Evolutionary conservation across 2,888 invertebrate species (phyloP).

Genomic region (Cheilosia pagana): DNA sequence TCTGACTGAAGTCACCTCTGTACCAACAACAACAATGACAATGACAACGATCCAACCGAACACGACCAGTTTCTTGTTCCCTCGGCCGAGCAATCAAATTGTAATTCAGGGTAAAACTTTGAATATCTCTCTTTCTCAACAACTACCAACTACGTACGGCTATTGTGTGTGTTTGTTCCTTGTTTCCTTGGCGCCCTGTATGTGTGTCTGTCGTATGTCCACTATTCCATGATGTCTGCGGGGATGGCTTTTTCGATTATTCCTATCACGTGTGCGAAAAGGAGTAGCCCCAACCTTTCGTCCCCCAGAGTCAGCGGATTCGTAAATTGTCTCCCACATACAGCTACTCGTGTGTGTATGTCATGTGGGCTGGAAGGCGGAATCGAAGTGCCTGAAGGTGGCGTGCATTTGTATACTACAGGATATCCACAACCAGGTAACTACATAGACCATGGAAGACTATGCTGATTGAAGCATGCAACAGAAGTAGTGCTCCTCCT

Average conservation of each 20-base stretch:
- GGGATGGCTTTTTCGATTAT: constrained; percentile 62
- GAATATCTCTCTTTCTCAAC: constrained; percentile 75
- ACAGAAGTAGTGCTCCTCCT: constrained; percentile 7
- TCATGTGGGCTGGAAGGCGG: constrained; percentile 23
- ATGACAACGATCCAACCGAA: constrained; percentile 28
- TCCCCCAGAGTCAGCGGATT: constrained; percentile 49
- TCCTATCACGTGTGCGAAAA: constrained; percentile 52
- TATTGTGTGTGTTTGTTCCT: constrained; percentile 66
- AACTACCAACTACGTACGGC: too few species aligned
- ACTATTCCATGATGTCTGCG: constrained; percentile 30
- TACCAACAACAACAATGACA: constrained; percentile 47
- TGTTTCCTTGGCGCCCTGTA: constrained; percentile 53
- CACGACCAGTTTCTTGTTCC: constrained; percentile 55
- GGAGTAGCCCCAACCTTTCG: constrained; percentile 11
- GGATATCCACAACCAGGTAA: neutral
- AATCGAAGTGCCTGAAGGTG: constrained; percentile 8
- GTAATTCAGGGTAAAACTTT: constrained; percentile 77
- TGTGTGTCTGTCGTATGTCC: constrained; percentile 43
- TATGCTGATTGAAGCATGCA: constrained; percentile 51
- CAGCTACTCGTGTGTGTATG: constrained; percentile 17
- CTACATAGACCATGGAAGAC: constrained; percentile 14
- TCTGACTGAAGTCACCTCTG: constrained; percentile 45
- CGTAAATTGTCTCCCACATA: constrained; percentile 63
- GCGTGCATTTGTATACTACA: constrained; percentile 27
- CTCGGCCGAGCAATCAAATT: constrained; percentile 76